These are phyloP conservation scores for Glaucomys volans DNA, from an alignment of 2,113 vertebrate genomes.

Conservation along the genomic window DNA sequence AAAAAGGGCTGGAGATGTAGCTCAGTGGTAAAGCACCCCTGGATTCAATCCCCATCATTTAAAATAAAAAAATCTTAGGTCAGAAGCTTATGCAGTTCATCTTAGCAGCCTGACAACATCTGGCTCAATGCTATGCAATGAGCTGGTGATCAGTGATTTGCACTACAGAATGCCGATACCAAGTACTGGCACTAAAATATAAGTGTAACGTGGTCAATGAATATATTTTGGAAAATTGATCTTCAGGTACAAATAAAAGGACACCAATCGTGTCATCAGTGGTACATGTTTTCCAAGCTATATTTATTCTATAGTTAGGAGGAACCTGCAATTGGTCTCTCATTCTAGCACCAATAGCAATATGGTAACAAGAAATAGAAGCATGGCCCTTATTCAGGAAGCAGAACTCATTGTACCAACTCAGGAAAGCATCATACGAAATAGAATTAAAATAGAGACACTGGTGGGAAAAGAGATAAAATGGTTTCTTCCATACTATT, in stretches of 20 bases:
- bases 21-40: too few species aligned
- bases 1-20: too few species aligned
- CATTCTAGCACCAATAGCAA: not conserved
- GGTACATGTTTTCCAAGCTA: not conserved
- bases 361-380: not conserved
- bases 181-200: not conserved
- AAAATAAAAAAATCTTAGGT: not conserved
- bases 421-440: not conserved
- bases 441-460: not conserved
- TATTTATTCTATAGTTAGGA: not conserved
- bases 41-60: too few species aligned
- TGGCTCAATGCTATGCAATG: not conserved
- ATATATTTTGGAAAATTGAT: not conserved
- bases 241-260: not conserved
- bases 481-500: not conserved
- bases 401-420: not conserved
- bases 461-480: not conserved
- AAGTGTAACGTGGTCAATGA: not conserved
- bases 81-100: not conserved
- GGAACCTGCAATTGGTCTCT: not conserved
- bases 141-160: not conserved
- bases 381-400: not conserved
- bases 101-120: not conserved
- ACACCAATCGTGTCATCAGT: not conserved
- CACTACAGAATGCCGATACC: not conserved